Evolutionary conservation across 2,888 invertebrate species (phyloP), one percentile per base, ranked within the genome.

Genomic region (Hydropsyche betteni): DNA sequence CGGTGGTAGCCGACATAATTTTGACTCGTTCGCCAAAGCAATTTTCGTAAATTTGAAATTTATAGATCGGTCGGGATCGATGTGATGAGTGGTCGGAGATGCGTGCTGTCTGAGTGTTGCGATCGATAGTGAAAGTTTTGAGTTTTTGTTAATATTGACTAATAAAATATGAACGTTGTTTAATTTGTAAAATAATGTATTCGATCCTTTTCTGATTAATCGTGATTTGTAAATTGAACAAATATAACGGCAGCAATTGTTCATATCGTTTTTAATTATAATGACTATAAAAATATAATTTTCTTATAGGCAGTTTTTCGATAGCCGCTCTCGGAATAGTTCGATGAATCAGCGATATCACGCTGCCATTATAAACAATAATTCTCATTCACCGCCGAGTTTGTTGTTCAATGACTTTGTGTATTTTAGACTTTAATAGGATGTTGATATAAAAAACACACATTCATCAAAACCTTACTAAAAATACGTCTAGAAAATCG

Each of bases 351-450:
- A 64, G 64, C 64, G 36, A 64, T 36, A 64, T 64, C 34, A 36
- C 64, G 33, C 7, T 8, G 64, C 64, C 34, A 64, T 64, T 64
- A 64, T 69, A 61, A 74, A 75, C 77, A 75, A 78, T 78, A 78
- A 78, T 76, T 78, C 72, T 76, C 68, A 74, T 77, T 77, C 76
- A 78, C 75, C 44, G 44, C 52, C 14, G 44, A 51, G 72, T 72
- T 70, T 55, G 72, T 74, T 76, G 76, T 69, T 78, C 78, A 75
- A 75, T 78, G 78, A 78, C 78, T 78, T 71, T 76, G 78, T 78
- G 75, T 76, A 78, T 78, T 78, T 78, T 76, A 75, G 52, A 72
- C 61, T 34, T 33, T 72, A 72, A 72, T 72, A 58, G 38, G 72
- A 72, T 58, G 61, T 55, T n/a, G 53, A 70, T 68, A 68, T 50